phyloP scores from a whole-genome alignment of 2,888 invertebrate genomes.

The Phaedon cochleariae region DNA sequence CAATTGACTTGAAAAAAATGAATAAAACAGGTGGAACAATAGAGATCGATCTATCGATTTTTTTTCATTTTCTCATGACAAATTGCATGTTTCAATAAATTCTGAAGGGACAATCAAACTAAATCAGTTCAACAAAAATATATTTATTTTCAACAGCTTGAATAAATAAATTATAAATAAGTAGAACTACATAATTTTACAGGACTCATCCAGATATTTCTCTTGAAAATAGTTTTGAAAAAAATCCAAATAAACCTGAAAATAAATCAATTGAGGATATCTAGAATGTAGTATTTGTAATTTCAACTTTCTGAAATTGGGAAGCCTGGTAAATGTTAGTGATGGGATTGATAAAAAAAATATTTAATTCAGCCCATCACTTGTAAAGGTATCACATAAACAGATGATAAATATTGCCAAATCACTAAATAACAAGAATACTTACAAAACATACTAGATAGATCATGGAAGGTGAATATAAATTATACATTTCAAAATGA shows the following conservation, averaged over 20 bases:
- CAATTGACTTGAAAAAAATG: too few relatives aligned
- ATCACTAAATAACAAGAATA: background rate
- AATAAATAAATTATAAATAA: background rate
- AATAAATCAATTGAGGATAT: too few relatives aligned
- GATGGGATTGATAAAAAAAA: too few relatives aligned
- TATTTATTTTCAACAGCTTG: background rate
- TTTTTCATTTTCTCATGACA: too few relatives aligned
- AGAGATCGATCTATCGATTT: too few relatives aligned
- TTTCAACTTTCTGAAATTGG: background rate
- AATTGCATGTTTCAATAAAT: too few relatives aligned
- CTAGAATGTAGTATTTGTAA: too few relatives aligned
- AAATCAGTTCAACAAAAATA: background rate
- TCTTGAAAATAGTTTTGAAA: too few relatives aligned
- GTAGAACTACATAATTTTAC: background rate
- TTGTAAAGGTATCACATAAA: background rate
- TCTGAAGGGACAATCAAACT: background rate
- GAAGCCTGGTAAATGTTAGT: background rate
- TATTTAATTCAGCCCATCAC: too few relatives aligned
- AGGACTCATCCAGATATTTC: background rate
- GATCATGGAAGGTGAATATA: too few relatives aligned
- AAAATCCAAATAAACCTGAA: too few relatives aligned
- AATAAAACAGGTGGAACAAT: too few relatives aligned
- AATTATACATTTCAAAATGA: background rate
- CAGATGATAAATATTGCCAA: background rate
- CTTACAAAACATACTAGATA: background rate